Evolutionary conservation across 2,888 invertebrate genomes (phyloP).

Genomic region (Laothoe populi): DNA sequence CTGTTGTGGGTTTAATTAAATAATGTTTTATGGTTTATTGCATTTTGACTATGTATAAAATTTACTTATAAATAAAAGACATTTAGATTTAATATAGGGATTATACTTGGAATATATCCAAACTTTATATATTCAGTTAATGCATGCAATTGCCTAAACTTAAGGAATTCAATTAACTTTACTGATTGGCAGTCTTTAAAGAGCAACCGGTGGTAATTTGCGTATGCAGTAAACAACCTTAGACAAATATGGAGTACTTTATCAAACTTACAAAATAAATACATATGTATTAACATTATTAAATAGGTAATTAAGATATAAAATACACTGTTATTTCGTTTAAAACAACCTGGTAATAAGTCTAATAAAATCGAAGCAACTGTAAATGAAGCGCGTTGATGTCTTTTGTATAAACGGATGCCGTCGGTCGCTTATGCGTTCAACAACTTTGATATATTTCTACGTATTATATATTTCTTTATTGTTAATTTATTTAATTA

Average conservation of each 20-base stretch:
- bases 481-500: not conserved
- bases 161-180: not conserved
- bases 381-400: constrained; percentile 58
- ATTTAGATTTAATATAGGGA: not conserved
- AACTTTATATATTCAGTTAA: not conserved
- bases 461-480: not conserved
- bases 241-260: not conserved
- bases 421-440: constrained; percentile 31
- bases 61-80: not conserved
- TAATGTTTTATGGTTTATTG: too few relatives aligned
- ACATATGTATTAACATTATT: not conserved
- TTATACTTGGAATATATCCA: not conserved
- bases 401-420: constrained; percentile 55
- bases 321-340: not conserved
- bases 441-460: not conserved
- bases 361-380: not conserved
- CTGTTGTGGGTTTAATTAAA: too few relatives aligned
- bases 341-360: not conserved
- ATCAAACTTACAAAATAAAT: not conserved
- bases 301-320: not conserved
- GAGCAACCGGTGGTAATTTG: not conserved
- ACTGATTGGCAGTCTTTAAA: not conserved
- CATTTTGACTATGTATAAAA: too few relatives aligned
- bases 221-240: not conserved
- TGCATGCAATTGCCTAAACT: not conserved